These are phyloP conservation scores for Xanthorhoe spadicearia DNA, from an alignment of 2,888 invertebrate genomes.

Conservation along the genomic window DNA sequence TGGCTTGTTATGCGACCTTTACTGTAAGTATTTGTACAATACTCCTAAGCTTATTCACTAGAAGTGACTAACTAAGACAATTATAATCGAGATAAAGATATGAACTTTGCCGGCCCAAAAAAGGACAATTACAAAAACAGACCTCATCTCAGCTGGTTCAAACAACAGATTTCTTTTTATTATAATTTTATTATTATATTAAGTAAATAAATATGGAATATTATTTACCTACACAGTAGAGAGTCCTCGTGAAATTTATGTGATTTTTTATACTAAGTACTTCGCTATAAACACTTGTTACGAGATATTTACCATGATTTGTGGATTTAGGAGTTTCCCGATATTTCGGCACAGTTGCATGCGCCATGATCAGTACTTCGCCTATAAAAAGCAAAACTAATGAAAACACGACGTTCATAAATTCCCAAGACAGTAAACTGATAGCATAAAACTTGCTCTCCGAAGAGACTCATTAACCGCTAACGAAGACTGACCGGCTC, in stretches of 20 bases:
- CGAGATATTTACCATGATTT: too few relatives aligned
- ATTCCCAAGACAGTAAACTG: conserved; percentile 23
- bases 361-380: too few relatives aligned
- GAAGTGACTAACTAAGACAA: not conserved
- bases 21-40: conserved; percentile 36
- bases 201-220: too few relatives aligned
- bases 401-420: conserved; percentile 20
- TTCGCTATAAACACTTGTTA: too few relatives aligned
- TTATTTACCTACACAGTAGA: too few relatives aligned
- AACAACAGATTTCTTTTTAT: too few relatives aligned
- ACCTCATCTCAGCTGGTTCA: not conserved
- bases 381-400: conserved; percentile 7
- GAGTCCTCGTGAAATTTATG: too few relatives aligned
- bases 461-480: conserved; percentile 33
- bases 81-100: not conserved
- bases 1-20: conserved; percentile 45
- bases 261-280: too few relatives aligned
- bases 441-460: conserved; percentile 33
- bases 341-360: too few relatives aligned
- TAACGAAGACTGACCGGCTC: conserved; percentile 38
- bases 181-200: too few relatives aligned
- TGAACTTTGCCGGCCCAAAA: not conserved
- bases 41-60: conserved; percentile 18
- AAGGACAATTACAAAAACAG: not conserved
- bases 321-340: too few relatives aligned